Conservation (phyloP, 1,140 invertebrate genomes). For the Rhyzopertha dominica region DNA sequence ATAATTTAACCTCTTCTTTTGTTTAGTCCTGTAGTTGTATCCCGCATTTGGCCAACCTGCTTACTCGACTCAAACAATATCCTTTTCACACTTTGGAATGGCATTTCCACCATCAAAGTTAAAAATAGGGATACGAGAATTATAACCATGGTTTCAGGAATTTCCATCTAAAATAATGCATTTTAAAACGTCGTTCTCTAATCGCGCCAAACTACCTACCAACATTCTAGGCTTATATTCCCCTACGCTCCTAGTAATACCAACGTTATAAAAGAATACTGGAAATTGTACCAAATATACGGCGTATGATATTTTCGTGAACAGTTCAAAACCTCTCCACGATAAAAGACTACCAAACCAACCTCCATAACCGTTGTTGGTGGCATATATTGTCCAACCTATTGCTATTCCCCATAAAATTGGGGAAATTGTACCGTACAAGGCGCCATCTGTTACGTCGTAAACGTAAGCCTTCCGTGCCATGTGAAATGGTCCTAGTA, state of each 20-base stretch:
- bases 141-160: constrained; percentile 30
- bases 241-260: constrained; percentile 47
- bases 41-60: no score
- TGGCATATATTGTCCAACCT: constrained; percentile 24
- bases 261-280: constrained; percentile 56
- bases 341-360: constrained; percentile 45
- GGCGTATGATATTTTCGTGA: constrained; percentile 51
- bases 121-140: constrained; percentile 30
- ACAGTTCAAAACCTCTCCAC: constrained; percentile 45
- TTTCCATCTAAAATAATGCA: constrained; percentile 30
- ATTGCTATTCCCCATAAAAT: constrained; percentile 24
- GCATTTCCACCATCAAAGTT: constrained; percentile 37
- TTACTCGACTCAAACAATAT: constrained; percentile 26
- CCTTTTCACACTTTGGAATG: constrained; percentile 38
- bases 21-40: no score
- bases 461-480: constrained; percentile 22
- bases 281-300: constrained; percentile 57
- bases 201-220: constrained; percentile 40
- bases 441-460: constrained; percentile 19
- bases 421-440: constrained; percentile 26
- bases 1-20: no score
- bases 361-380: constrained; percentile 29
- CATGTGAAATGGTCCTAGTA: constrained; percentile 24
- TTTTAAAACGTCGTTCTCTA: constrained; percentile 10
- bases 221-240: constrained; percentile 44